Evolutionary conservation across 2,888 invertebrate genomes (phyloP).

Genomic region (Hyalella azteca): DNA sequence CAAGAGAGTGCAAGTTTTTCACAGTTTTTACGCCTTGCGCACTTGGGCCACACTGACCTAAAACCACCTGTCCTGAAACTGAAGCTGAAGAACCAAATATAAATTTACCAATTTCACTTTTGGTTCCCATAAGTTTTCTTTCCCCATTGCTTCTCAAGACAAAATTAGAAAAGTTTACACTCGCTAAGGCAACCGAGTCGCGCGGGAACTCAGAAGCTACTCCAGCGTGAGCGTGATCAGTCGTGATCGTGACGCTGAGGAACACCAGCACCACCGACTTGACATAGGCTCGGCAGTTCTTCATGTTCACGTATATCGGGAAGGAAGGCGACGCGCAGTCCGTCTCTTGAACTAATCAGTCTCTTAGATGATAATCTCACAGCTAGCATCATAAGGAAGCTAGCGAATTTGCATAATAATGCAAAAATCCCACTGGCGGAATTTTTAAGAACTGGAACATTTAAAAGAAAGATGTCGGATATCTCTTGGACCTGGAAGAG

Average conservation of each 20-base stretch:
- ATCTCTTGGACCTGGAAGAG: neutral
- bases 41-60: neutral
- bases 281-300: neutral
- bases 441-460: neutral
- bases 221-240: neutral
- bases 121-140: neutral
- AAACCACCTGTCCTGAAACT: neutral
- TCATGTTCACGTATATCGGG: neutral
- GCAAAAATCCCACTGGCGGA: neutral
- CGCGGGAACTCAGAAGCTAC: neutral
- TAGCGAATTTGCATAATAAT: neutral
- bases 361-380: neutral
- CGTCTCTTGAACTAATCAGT: neutral
- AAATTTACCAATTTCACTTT: constrained; percentile 1
- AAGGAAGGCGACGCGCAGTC: neutral
- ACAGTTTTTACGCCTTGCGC: neutral
- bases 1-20: neutral
- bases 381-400: neutral
- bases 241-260: neutral
- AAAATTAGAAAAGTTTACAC: neutral
- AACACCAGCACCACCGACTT: neutral
- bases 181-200: neutral
- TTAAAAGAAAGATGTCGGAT: neutral
- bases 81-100: neutral
- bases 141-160: neutral